A percentile compares a stretch with the other conserved stretches of the same genome.
These are phyloP conservation scores for Eupeodes latifasciatus DNA, from an alignment of 2,888 invertebrate species.

Conservation along the genomic window DNA sequence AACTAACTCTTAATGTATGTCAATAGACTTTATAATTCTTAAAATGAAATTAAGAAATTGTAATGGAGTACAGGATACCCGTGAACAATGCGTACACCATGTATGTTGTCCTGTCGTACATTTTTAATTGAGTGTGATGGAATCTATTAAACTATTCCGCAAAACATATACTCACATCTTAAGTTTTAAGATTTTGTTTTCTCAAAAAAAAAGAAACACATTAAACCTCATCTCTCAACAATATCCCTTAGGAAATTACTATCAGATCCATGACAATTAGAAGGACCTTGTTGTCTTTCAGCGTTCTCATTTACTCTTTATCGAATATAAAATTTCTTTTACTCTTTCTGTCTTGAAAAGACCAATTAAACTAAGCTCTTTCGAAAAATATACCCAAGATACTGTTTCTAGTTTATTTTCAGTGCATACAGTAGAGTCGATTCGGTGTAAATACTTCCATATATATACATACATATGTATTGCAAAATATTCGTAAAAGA, in stretches of 20 bases:
- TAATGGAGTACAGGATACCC: too few species aligned
- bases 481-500: not conserved
- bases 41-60: too few species aligned
- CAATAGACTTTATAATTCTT: too few species aligned
- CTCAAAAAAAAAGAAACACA: not conserved
- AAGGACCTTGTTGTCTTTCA: conserved; percentile 44
- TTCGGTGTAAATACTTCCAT: not conserved
- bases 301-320: conserved; percentile 39
- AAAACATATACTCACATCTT: too few species aligned
- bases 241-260: conserved; percentile 10
- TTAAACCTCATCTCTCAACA: conserved; percentile 12
- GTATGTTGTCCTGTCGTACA: too few species aligned
- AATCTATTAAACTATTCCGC: too few species aligned
- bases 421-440: conserved; percentile 4
- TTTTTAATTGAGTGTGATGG: too few species aligned
- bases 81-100: too few species aligned
- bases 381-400: conserved; percentile 56
- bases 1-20: too few species aligned
- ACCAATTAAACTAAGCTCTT: conserved; percentile 37
- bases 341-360: conserved; percentile 11
- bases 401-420: conserved; percentile 66
- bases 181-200: conserved; percentile 2
- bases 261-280: conserved; percentile 64
- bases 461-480: too few species aligned
- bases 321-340: conserved; percentile 16